Evolutionary conservation across 2,113 vertebrate species (phyloP), one percentile per base, ranked within the genome.

Genomic region (Cygnus atratus): DNA sequence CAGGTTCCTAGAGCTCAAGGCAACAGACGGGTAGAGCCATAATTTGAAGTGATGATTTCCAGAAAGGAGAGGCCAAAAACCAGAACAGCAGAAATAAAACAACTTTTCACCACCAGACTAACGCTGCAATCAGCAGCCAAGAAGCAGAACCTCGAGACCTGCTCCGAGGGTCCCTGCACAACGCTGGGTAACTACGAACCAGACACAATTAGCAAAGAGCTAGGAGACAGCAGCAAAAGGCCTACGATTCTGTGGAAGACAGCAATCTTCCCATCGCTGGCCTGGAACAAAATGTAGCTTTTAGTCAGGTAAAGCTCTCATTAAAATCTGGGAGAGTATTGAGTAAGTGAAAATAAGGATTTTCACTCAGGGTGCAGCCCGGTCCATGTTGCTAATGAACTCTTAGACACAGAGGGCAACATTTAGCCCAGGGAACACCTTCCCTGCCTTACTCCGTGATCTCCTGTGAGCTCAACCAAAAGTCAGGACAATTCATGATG

Each of bases 301-400:
- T 86, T 72, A 88, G 95, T 72, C 90, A 92, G 46, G 52, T 84
- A 93, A 90, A 93, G 62, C 11, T 61, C 58, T 93, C 93, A 88
- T 91, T 93, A 94, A 96, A 95, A 92, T 26, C 58, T 11, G 7
- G 19, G 43, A 87, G 57, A 94, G 19, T 19, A 90, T 7, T 73
- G 61, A 84, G 61, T 65, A 92, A 94, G 76, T 92, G 54, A 88
- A 95, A 94, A 87, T 41, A 79, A 88, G 55, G 54, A 39, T 39
- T 39, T 39, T 39, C 39, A 39, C 39, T 93, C 54, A 59, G 77
- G 77, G 67, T 87, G 13, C 66, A 87, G 41, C 41, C 70, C 37
- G 25, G 66, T 62, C 50, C 44, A 62, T 39, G 44, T 70, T 50
- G 26, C 50, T 91, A 87, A 91, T 84, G 84, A 95, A 78, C 66